Evolutionary conservation across 1,140 invertebrate species (phyloP).

Genomic region (Tetramorium simillimum): DNA sequence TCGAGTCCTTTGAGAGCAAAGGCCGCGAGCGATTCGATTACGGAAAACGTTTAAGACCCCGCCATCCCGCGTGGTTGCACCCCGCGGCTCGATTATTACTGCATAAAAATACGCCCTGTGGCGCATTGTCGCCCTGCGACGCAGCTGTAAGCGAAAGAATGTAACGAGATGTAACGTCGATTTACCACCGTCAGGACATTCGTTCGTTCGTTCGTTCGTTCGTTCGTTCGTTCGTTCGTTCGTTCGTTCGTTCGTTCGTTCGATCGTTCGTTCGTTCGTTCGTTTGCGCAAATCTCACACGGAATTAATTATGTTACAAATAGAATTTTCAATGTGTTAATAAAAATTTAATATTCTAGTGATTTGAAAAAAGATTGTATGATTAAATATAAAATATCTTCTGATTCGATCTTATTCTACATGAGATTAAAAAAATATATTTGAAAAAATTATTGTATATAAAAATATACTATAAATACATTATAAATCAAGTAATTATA

Average conservation of each 20-base stretch:
- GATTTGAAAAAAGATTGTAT: neutral
- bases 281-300: neutral
- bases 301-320: conserved; percentile 25
- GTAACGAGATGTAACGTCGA: conserved; percentile 60
- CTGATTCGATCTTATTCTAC: neutral
- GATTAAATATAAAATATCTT: neutral
- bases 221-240: neutral
- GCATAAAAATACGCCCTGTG: conserved; percentile 72
- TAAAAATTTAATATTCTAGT: neutral
- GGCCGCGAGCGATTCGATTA: conserved; percentile 52
- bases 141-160: conserved; percentile 72
- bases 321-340: neutral
- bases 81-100: conserved; percentile 72
- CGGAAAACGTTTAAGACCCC: conserved; percentile 35
- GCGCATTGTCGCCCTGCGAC: conserved; percentile 71
- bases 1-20: conserved; percentile 20
- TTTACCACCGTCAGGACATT: neutral
- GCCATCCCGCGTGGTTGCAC: conserved; percentile 13
- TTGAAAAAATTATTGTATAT: no score
- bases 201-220: neutral
- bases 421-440: neutral
- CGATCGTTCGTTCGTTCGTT: neutral
- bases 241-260: neutral
- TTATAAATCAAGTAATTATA: neutral
- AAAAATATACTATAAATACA: no score